A percentile compares a stretch with the other conserved stretches of the same genome.
Evolutionary conservation across 1,140 invertebrate species (phyloP).

Genomic region (Atta texana): DNA sequence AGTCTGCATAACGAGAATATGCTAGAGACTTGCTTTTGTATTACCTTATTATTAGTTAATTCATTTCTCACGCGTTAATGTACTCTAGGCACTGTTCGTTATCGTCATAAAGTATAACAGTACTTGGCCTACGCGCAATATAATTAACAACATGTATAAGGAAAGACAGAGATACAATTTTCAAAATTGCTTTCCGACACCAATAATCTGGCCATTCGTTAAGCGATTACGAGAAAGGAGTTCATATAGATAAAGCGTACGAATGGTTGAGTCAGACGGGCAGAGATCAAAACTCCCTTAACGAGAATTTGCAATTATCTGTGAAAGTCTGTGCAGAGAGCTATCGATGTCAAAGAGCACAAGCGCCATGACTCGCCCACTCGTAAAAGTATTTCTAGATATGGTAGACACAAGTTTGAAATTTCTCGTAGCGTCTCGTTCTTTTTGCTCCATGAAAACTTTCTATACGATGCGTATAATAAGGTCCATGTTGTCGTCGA

Average conservation of each 20-base stretch:
- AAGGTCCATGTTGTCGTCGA: conserved; percentile 62
- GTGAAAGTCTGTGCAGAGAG: conserved; percentile 35
- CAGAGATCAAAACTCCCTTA: conserved; percentile 33
- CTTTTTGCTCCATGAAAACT: conserved; percentile 41
- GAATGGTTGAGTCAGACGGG: conserved; percentile 59
- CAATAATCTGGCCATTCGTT: conserved; percentile 66
- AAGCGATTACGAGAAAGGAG: conserved; percentile 62
- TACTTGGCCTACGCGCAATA: conserved; percentile 53
- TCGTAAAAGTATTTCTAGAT: conserved; percentile 72
- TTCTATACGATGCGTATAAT: conserved; percentile 51
- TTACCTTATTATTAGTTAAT: conserved; percentile 67
- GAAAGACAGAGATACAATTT: conserved; percentile 60
- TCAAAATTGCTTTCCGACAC: conserved; percentile 55
- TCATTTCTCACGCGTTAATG: conserved; percentile 66
- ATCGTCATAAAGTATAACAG: conserved; percentile 61
- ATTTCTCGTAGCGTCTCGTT: conserved; percentile 70
- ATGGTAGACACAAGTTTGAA: conserved; percentile 88
- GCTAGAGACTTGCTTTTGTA: conserved; percentile 69
- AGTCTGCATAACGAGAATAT: conserved; percentile 70
- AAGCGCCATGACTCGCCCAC: conserved; percentile 65
- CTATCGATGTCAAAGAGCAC: conserved; percentile 49
- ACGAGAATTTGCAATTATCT: conserved; percentile 61
- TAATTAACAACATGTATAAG: conserved; percentile 15
- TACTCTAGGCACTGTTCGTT: conserved; percentile 65
- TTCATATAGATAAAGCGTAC: conserved; percentile 66